Base-by-base conservation (phyloP, 2,888 invertebrate genomes). In the Nephrotoma flavescens region DNA sequence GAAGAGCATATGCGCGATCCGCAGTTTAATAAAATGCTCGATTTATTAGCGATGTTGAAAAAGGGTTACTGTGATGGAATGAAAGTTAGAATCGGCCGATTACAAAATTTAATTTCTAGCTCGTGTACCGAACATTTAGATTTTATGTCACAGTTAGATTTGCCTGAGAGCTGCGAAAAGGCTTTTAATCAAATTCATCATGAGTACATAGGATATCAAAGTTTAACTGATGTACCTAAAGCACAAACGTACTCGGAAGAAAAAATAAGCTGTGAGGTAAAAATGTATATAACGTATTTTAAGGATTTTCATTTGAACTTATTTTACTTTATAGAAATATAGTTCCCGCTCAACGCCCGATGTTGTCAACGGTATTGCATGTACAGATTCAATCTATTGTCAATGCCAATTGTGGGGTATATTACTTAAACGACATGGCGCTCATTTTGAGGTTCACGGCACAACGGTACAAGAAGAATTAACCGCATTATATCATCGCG, bases 101-200 rank as follows among this genome's bases (percentile, higher is more conserved):
- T 97, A 87, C 97, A 99, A 94, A 99, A 99, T 92, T 93, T 99
- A 87, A 96, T 99, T 88, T 97, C 98, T n/a, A 98, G 99, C 89
- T 98, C 99, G 5, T 99, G 99, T 90, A 97, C 98, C 90, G 99
- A 99, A 91, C 99, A 99, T 92, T 93, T 99, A 91, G 99, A 99
- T 92, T 99, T 99, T 91, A 96, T 99, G 94, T 96, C 96, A 90
- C 95, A 96, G 89, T 94, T 95, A 87, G 95, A 95, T 90, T 93
- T 95, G 87, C 94, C 94, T 0, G 94, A 95, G 86, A 94, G 95
- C 89, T 94, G 94, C 89, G 96, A 97, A 90, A 94, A 94, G 6
- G 96, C 97, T 88, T 98, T 99, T 92, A 94, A 95, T 88, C 98
- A 99, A 92, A 92, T 98, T 87, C 95, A 97, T 90, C 97, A 97